Base-by-base conservation (phyloP, 2,113 vertebrate species). In the Coregonus clupeaformis region DNA sequence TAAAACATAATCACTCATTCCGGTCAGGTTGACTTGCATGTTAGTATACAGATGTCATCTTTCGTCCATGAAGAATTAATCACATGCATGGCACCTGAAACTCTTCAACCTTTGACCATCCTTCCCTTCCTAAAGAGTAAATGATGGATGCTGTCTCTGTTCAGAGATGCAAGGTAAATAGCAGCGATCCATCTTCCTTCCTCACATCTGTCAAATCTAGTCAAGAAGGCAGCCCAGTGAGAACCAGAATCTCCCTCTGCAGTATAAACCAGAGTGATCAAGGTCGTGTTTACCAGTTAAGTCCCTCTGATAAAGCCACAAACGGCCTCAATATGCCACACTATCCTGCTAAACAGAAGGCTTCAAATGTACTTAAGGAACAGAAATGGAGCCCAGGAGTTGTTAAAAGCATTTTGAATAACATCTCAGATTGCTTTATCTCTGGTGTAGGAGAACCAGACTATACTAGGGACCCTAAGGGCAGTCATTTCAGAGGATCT, bases 141-240 rank as follows among this genome's bases (percentile, higher is more conserved):
- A 13, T 75, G 49, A 80, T 68, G 30, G 68, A 81, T 79, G 75
- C 12, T 20, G 18, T 24, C 27, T 69, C 55, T 75, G 71, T 72
- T n/a, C 36, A 12, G 36, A 42, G 36, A 42, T 11, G 36, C 36
- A 42, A 42, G 2, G 36, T 42, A 14, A 20, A 45, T 63, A 36
- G 42, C 22, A 75, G 59, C 24, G 63, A 67, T 42, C 25, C 13
- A 63, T 77, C 76, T 64, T 62, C 45, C 79, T 72, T 77, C 49
- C 5, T 75, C 57, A 72, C 47, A 22, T 36, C 47, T 42, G 36
- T 12, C 36, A 42, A 30, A 55, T 25, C 9, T 42, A 45, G 63
- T 14, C 5, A 42, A 42, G 36, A 69, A 30, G 20, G 45, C 63
- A 71, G 60, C 63, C 70, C 59, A 55, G 22, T n/a, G 24, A 60